These are phyloP conservation scores for Amniataba percoides DNA, from an alignment of 2,797 vertebrate species.

Conservation along the genomic window DNA sequence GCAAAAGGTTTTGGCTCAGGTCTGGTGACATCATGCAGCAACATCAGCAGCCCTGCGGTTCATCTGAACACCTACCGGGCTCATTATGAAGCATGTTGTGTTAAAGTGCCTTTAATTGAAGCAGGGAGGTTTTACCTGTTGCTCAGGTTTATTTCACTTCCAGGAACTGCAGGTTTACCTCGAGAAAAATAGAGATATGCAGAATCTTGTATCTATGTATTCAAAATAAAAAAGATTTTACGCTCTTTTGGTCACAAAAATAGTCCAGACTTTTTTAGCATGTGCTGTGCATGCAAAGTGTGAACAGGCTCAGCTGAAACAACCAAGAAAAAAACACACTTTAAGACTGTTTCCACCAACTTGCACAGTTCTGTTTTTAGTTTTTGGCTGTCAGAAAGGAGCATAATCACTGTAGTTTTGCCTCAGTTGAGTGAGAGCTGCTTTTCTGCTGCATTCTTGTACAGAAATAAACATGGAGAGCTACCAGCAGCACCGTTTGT, in stretches of 20 bases:
- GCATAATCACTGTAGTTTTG: neutral
- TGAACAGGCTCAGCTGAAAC: too few relatives aligned
- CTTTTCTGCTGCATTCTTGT: too few relatives aligned
- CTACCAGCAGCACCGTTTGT: neutral
- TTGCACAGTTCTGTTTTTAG: neutral
- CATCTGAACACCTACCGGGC: neutral
- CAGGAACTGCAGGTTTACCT: too few relatives aligned
- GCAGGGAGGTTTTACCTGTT: neutral
- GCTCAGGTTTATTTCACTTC: neutral
- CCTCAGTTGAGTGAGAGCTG: too few relatives aligned
- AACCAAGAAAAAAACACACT: neutral
- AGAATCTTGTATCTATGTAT: too few relatives aligned
- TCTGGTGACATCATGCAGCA: constrained; percentile 1
- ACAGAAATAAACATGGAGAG: too few relatives aligned
- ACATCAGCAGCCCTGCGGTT: neutral
- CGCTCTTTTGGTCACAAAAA: too few relatives aligned
- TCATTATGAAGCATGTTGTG: neutral
- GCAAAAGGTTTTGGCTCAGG: constrained; percentile 27
- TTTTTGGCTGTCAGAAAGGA: neutral
- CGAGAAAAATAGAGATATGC: too few relatives aligned
- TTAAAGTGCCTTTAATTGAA: neutral
- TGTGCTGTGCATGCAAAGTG: too few relatives aligned
- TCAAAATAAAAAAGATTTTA: too few relatives aligned
- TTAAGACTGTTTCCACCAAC: neutral
- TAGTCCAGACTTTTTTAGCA: too few relatives aligned